Conservation (phyloP, 2,797 vertebrate species). For the Phaenicophaeus curvirostris region DNA sequence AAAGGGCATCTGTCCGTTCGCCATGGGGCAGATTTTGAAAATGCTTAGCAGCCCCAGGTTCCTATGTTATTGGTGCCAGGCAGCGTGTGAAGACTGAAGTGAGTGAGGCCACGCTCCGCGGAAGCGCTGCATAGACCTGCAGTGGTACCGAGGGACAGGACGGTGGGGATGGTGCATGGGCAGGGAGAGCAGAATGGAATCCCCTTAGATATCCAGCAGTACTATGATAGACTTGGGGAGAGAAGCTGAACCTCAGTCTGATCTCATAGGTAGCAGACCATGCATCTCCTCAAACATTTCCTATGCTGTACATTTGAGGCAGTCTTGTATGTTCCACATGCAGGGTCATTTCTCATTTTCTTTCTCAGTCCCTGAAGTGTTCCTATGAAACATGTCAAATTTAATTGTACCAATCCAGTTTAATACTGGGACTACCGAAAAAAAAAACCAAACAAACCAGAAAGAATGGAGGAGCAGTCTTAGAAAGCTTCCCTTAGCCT, state of each 20-base stretch:
- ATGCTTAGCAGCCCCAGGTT: background rate
- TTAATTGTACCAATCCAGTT: background rate
- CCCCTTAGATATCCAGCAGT: background rate
- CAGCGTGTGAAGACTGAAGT: background rate
- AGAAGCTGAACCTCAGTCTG: background rate
- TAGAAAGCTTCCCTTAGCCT: background rate
- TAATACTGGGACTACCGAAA: background rate
- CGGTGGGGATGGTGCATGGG: background rate
- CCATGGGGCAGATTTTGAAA: background rate
- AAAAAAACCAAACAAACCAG: too few species aligned
- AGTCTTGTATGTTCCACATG: background rate
- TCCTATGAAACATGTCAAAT: background rate
- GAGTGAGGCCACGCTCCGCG: accelerated
- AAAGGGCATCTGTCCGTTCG: background rate
- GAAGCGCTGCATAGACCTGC: accelerated
- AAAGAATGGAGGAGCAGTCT: background rate
- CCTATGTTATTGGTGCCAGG: background rate
- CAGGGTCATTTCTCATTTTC: background rate
- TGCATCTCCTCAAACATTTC: background rate
- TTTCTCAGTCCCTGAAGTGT: background rate
- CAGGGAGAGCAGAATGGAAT: background rate
- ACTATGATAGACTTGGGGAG: background rate
- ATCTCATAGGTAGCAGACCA: background rate
- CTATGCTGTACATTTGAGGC: background rate
- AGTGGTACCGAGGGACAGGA: background rate